Percentiles rank a stretch among this genome's conserved stretches.
phyloP scores from a whole-genome alignment of 2,113 vertebrate species.

The Crotophaga sulcirostris region DNA sequence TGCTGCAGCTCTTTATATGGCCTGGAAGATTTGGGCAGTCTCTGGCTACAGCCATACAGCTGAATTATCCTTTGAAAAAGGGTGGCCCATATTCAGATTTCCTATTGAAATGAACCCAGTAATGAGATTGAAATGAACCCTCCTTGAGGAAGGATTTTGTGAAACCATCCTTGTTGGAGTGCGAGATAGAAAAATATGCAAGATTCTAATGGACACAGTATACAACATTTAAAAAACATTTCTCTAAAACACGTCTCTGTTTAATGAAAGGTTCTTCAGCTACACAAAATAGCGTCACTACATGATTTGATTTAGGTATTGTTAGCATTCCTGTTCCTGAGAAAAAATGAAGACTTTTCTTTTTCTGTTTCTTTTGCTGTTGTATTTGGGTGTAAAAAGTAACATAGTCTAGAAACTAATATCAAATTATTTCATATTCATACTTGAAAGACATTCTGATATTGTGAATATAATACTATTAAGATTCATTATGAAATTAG shows the following conservation, averaged over 20 bases:
- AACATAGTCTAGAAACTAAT: background rate
- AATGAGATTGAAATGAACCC: too few species aligned
- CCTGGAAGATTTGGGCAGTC: too few species aligned
- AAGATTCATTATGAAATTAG: constrained; percentile 35
- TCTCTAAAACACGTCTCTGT: background rate
- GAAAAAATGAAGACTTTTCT: background rate
- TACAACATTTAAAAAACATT: background rate
- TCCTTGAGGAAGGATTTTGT: background rate
- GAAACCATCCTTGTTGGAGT: background rate
- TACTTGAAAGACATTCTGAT: constrained; percentile 12
- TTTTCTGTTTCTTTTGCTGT: background rate
- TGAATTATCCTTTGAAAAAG: too few species aligned
- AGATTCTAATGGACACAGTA: background rate
- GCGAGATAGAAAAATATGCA: background rate
- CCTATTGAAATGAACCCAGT: too few species aligned
- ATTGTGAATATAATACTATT: constrained; percentile 25
- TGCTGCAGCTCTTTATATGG: too few species aligned
- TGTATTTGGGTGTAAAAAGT: background rate
- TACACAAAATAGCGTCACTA: background rate
- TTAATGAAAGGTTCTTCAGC: background rate
- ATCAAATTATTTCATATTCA: background rate
- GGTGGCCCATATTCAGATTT: too few species aligned
- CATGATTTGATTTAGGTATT: background rate
- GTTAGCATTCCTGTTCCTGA: background rate
- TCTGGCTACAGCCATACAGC: too few species aligned